Base-by-base conservation (phyloP, 1,140 invertebrate genomes). In the Wasmannia auropunctata region DNA sequence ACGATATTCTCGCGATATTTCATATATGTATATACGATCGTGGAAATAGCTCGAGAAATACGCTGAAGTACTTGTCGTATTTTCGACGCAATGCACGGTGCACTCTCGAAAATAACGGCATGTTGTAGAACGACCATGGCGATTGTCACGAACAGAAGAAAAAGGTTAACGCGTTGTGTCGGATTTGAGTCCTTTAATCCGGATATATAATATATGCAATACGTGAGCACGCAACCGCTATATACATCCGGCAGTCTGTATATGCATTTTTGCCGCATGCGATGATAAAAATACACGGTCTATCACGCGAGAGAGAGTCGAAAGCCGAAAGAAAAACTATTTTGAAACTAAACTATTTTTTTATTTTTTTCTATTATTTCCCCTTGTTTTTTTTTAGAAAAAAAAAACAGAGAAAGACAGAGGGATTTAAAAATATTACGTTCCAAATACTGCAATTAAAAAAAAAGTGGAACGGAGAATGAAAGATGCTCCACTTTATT, bases 221-320 rank as follows among this genome's bases (percentile, higher is more conserved):
- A 80, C 49, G 62, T 80, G 76, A 80, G 46, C 22, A 54, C 43
- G 76, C 76, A 80, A 80, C n/a, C 31, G 11, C 10, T 46, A 19
- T 28, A 40, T 40, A 80, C 8, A 54, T 56, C 16, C 22, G n/a
- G 4, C 22, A 37, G 28, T 51, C 16, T 11, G 46, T 40, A 43
- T 25, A 43, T 25, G 22, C 49, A 69, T 56, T 80, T 79, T 69
- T 69, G 22, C 43, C 34, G 6, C 75, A 51, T 37, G 28, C 56
- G 19, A 62, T 76, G 56, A 40, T 43, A 46, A 46, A 76, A 54
- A 62, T 62, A 43, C 28, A 34, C 16, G 25, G 25, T 62, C 22
- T 60, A 62, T 62, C 25, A 25, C 34, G 43, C 51, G 19, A 77
- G 25, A 34, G 37, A 77, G 6, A 6, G 40, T 63, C 34, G 51